A percentile compares a stretch with the other conserved stretches of the same genome.
phyloP scores from a whole-genome alignment of 2,888 invertebrate species.

The Drosophila bunnanda region DNA sequence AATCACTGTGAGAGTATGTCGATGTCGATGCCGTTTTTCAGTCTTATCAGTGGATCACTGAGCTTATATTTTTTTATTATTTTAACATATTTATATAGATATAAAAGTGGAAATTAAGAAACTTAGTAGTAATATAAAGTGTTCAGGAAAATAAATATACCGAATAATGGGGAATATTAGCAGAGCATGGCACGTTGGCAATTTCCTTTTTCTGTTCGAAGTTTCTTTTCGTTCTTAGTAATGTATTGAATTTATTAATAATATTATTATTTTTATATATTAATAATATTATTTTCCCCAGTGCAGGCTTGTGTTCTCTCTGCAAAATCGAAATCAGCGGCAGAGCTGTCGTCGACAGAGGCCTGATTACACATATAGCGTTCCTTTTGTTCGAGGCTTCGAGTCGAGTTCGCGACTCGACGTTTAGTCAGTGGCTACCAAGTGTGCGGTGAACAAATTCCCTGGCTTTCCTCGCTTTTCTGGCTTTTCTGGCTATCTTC shows the following conservation, averaged over 20 bases:
- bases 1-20: conserved; percentile 12
- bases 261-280: background rate
- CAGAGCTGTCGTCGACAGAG: conserved; percentile 41
- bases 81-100: no score
- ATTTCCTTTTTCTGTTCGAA: background rate
- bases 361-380: conserved; percentile 58
- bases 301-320: conserved; percentile 15
- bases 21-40: conserved; percentile 1
- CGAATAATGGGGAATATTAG: background rate
- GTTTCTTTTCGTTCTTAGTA: background rate
- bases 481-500: background rate
- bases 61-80: background rate
- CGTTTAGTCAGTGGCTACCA: conserved; percentile 60
- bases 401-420: conserved; percentile 61
- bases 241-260: no score
- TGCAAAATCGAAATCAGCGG: conserved; percentile 30
- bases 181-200: no score
- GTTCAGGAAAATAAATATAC: no score
- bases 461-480: conserved; percentile 10
- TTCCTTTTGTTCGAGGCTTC: conserved; percentile 77
- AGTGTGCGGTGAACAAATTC: conserved; percentile 56
- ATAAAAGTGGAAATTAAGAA: background rate
- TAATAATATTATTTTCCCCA: background rate
- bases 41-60: conserved; percentile 50
- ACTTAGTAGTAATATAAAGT: no score